Evolutionary conservation across 2,113 vertebrate species (phyloP).

Genomic region (Sinocyclocheilus anshuiensis): DNA sequence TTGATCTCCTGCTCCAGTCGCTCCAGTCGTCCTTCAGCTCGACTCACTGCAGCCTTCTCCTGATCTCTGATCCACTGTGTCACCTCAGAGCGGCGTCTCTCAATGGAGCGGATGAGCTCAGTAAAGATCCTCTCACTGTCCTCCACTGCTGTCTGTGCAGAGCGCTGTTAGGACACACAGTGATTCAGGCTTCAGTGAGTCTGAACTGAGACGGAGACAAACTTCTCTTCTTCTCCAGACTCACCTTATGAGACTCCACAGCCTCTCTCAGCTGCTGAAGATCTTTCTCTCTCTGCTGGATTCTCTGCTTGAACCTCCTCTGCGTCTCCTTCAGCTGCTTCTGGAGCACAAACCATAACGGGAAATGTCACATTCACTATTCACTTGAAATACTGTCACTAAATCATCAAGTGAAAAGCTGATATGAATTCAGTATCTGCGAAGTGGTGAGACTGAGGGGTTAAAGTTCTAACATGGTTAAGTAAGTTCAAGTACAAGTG

Average conservation of each 20-base stretch:
- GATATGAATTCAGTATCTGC: no score
- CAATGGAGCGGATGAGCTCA: slow-evolving; percentile 47
- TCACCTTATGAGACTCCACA: background rate
- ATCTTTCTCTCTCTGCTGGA: no score
- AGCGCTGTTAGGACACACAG: slow-evolving; percentile 31
- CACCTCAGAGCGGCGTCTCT: slow-evolving; percentile 47
- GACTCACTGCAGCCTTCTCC: slow-evolving; percentile 23
- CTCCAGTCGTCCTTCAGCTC: slow-evolving; percentile 32
- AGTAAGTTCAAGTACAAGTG: no score
- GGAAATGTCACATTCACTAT: no score
- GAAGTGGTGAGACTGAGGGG: no score
- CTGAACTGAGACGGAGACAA: background rate
- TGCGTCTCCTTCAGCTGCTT: no score
- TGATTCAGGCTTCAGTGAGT: background rate
- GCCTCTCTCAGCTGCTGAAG: no score
- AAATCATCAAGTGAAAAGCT: no score
- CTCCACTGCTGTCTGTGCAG: slow-evolving; percentile 50
- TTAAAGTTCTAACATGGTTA: no score
- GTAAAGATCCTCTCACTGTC: slow-evolving; percentile 51
- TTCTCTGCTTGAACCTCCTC: no score
- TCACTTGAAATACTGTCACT: no score
- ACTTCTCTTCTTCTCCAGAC: background rate
- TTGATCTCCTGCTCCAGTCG: slow-evolving; percentile 50
- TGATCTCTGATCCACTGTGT: slow-evolving; percentile 19
- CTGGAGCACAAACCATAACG: no score